Conservation (phyloP, 2,888 invertebrate species). For the Rhagium mordax region DNA sequence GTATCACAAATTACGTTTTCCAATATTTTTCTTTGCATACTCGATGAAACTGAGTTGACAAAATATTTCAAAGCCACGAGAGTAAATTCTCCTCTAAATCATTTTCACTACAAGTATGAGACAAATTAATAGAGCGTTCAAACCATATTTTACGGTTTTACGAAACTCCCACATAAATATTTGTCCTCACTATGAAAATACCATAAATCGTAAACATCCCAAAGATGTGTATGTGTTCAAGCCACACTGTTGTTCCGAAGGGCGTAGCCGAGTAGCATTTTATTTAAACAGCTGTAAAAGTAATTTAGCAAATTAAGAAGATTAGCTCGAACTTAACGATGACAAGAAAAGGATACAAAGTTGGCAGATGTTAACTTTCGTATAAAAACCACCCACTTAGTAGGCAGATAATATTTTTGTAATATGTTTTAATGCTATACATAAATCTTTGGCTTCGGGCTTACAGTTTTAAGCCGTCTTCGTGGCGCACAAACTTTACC, state of each 20-base stretch:
- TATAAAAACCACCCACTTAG: conserved; percentile 44
- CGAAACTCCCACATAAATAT: conserved; percentile 40
- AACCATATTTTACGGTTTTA: conserved; percentile 27
- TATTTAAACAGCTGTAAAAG: conserved; percentile 63
- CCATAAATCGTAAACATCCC: conserved; percentile 46
- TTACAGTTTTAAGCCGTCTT: background rate
- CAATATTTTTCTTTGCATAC: background rate
- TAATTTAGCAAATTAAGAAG: conserved; percentile 59
- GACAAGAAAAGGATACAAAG: conserved; percentile 46
- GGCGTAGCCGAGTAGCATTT: conserved; percentile 35
- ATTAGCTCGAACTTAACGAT: conserved; percentile 46
- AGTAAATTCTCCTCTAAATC: background rate
- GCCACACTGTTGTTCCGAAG: conserved; percentile 17
- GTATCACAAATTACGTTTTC: background rate
- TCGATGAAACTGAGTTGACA: background rate
- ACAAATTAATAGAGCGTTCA: conserved; percentile 26
- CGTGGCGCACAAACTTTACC: background rate
- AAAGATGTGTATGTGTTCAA: conserved; percentile 39
- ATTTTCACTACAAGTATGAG: conserved; percentile 13
- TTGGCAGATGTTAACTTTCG: conserved; percentile 40
- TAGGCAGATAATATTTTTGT: conserved; percentile 22
- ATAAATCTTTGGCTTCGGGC: background rate
- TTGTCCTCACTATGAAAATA: conserved; percentile 42
- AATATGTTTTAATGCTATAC: background rate
- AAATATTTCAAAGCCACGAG: background rate